Conservation (phyloP, 2,888 invertebrate genomes). For the Erebia ligea region DNA sequence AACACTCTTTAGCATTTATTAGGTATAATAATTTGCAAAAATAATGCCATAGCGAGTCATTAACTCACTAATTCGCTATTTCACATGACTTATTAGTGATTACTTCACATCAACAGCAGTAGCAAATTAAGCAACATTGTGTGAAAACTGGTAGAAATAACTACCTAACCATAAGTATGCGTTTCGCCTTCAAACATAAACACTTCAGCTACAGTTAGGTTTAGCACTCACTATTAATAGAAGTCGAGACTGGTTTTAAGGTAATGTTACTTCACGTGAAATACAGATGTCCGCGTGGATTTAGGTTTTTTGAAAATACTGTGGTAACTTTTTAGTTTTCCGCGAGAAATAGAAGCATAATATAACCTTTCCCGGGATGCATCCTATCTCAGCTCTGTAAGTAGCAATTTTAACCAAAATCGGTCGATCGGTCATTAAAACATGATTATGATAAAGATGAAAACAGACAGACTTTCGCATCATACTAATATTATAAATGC, state of each 20-base stretch:
- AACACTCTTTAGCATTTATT: too few relatives aligned
- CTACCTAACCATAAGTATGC: neutral
- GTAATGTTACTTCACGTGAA: conserved; percentile 46
- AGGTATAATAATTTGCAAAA: too few relatives aligned
- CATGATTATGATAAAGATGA: too few relatives aligned
- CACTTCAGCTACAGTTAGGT: conserved; percentile 31
- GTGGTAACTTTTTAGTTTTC: too few relatives aligned
- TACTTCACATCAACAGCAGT: neutral
- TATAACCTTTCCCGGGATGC: too few relatives aligned
- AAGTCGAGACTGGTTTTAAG: conserved; percentile 34
- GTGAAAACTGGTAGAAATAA: conserved; percentile 1
- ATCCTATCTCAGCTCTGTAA: too few relatives aligned
- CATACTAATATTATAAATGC: too few relatives aligned
- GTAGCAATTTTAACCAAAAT: too few relatives aligned
- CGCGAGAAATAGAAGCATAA: too few relatives aligned
- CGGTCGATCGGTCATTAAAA: too few relatives aligned
- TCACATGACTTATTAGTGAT: neutral
- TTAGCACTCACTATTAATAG: conserved; percentile 33
- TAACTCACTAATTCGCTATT: neutral
- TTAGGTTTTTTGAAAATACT: too few relatives aligned
- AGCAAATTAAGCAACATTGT: conserved; percentile 12
- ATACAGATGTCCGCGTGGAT: conserved; percentile 3
- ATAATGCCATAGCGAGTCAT: neutral
- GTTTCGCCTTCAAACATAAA: conserved; percentile 18
- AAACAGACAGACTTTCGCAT: too few relatives aligned